phyloP scores from a whole-genome alignment of 2,113 vertebrate species.

The Tylochromis polylepis region DNA sequence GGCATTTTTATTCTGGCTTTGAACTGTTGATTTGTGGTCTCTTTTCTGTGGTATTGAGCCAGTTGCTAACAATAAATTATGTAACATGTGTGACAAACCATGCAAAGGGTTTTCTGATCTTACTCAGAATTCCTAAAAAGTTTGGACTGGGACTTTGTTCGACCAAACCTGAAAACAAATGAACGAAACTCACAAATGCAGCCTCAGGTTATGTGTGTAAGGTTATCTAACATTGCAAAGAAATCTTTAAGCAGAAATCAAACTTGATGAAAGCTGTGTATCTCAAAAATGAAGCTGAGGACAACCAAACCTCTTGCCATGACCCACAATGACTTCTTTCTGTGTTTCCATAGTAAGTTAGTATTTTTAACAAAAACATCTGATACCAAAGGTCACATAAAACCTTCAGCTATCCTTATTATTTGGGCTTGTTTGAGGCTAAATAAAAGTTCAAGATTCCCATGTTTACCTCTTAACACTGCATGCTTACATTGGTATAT shows the following conservation, averaged over 20 bases:
- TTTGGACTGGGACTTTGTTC: constrained; percentile 22
- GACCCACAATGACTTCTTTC: not conserved
- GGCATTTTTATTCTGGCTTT: constrained; percentile 31
- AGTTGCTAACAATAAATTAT: constrained; percentile 49
- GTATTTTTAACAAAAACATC: not conserved
- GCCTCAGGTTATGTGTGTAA: not conserved
- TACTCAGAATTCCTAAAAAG: constrained; percentile 2
- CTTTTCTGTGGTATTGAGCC: constrained; percentile 16
- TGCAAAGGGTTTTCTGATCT: constrained; percentile 44
- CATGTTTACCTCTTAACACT: not conserved
- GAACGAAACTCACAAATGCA: not conserved
- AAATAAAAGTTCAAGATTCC: constrained; percentile 2
- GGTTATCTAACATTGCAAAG: not conserved
- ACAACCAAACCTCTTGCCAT: not conserved
- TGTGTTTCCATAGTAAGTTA: not conserved
- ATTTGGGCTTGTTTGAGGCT: not conserved
- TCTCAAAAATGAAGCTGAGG: not conserved
- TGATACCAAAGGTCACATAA: not conserved
- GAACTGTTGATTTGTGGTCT: constrained; percentile 58
- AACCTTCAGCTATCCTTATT: not conserved
- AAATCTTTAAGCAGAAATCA: not conserved
- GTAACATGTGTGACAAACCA: constrained; percentile 17
- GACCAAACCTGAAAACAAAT: not conserved
- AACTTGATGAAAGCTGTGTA: not conserved
- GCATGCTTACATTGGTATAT: not conserved